A percentile compares a stretch with the other conserved stretches of the same genome.
Evolutionary conservation across 2,797 vertebrate species (phyloP).

Genomic region (Tangara arthus): DNA sequence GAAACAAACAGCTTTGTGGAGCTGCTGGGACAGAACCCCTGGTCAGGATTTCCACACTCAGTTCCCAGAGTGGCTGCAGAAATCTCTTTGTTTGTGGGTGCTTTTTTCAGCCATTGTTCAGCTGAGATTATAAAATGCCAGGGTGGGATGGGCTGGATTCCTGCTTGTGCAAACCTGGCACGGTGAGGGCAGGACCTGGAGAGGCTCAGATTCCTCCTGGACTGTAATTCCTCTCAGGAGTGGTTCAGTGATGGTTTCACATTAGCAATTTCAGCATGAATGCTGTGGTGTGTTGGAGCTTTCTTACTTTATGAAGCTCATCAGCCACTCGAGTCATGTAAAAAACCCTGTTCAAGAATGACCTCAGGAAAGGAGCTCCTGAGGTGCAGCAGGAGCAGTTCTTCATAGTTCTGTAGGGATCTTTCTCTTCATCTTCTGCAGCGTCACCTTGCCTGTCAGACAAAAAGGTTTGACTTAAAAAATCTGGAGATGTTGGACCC

Average conservation of each 20-base stretch:
- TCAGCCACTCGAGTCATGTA: background rate
- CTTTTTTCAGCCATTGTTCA: background rate
- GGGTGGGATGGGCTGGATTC: background rate
- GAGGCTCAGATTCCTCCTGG: rapidly evolving
- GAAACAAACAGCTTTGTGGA: background rate
- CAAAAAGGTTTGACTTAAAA: background rate
- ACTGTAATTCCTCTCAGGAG: background rate
- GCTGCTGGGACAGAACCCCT: background rate
- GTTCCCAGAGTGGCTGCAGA: background rate
- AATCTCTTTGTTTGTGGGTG: background rate
- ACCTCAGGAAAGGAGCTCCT: background rate
- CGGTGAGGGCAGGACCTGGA: rapidly evolving
- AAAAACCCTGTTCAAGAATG: rapidly evolving
- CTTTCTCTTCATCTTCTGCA: background rate
- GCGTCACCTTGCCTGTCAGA: background rate
- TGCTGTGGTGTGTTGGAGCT: background rate
- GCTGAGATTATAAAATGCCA: background rate
- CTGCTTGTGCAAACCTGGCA: background rate
- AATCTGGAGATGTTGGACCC: background rate
- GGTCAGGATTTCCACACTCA: background rate
- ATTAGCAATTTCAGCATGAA: background rate
- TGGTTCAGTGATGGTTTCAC: rapidly evolving
- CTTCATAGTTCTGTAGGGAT: background rate
- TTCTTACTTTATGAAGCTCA: background rate
- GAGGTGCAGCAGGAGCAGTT: background rate